These are phyloP conservation scores for Volucella bombylans DNA, from an alignment of 2,888 invertebrate species.

Conservation along the genomic window DNA sequence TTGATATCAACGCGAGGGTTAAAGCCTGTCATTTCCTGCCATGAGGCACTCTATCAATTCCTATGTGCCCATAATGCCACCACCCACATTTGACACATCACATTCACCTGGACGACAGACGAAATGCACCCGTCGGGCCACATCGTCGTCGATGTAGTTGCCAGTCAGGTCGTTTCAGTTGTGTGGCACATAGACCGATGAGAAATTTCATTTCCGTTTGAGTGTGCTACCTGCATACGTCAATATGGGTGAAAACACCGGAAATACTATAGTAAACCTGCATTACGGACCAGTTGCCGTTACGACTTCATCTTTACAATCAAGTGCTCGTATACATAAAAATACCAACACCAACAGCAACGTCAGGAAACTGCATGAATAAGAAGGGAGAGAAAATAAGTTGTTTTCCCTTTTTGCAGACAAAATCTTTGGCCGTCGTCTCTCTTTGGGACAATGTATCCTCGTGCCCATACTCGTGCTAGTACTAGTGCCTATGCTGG, in stretches of 20 bases:
- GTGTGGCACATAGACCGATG: slow-evolving; percentile 21
- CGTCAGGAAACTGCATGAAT: slow-evolving; percentile 25
- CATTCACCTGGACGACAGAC: slow-evolving; percentile 13
- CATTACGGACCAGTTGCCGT: slow-evolving; percentile 26
- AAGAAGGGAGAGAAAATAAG: background rate
- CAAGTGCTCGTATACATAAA: slow-evolving; percentile 4
- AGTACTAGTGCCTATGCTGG: too few species aligned
- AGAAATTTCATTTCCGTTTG: slow-evolving; percentile 62
- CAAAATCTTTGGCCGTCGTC: background rate
- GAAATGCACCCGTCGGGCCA: background rate
- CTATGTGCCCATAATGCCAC: slow-evolving; percentile 29
- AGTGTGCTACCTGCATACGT: slow-evolving; percentile 54
- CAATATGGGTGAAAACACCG: slow-evolving; percentile 49
- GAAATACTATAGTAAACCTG: slow-evolving; percentile 51
- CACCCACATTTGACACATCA: slow-evolving; percentile 4
- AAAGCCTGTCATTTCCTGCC: slow-evolving; percentile 64
- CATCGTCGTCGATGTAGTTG: too few species aligned
- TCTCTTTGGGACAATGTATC: slow-evolving; percentile 24
- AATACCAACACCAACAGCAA: background rate
- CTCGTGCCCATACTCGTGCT: too few species aligned
- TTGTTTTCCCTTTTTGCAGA: too few species aligned
- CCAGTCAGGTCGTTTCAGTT: too few species aligned
- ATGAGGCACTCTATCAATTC: slow-evolving; percentile 70
- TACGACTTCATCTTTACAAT: slow-evolving; percentile 25
- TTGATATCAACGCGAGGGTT: slow-evolving; percentile 39